Percentiles rank a stretch among this genome's conserved stretches.
phyloP scores from a whole-genome alignment of 2,888 invertebrate genomes.

The Drosophila phalerata region DNA sequence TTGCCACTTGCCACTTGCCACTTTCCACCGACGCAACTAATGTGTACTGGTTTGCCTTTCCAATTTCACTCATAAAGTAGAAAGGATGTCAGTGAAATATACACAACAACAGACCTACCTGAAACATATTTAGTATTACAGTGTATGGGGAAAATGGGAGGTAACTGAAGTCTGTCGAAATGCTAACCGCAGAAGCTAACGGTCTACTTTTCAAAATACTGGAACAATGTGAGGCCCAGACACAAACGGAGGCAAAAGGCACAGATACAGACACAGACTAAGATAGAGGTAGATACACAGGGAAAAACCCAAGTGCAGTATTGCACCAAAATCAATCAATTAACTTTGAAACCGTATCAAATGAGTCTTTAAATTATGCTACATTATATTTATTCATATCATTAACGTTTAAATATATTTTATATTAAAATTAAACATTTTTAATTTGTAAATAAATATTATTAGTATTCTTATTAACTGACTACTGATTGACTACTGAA shows the following conservation, averaged over 20 bases:
- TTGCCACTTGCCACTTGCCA: slow-evolving; percentile 50
- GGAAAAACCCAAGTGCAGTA: background rate
- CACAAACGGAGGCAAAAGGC: slow-evolving; percentile 10
- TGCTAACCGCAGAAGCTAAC: slow-evolving; percentile 70
- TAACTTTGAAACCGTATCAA: no score
- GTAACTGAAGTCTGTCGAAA: slow-evolving; percentile 42
- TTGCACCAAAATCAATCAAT: no score
- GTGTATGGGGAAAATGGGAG: background rate
- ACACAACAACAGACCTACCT: slow-evolving; percentile 32
- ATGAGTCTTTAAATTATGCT: no score
- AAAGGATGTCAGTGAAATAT: slow-evolving; percentile 8
- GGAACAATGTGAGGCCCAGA: slow-evolving; percentile 41
- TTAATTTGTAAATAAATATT: no score
- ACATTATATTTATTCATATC: no score
- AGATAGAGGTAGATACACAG: slow-evolving; percentile 30
- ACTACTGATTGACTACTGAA: no score
- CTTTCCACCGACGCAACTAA: slow-evolving; percentile 26
- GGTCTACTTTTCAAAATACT: slow-evolving; percentile 64
- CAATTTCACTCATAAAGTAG: slow-evolving; percentile 14
- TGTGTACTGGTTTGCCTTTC: slow-evolving; percentile 13
- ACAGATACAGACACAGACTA: slow-evolving; percentile 22
- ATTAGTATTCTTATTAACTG: no score
- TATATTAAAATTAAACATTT: no score
- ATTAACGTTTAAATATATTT: no score
- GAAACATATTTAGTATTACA: background rate